phyloP scores from a whole-genome alignment of 2,888 invertebrate genomes.

The Eupelmus urozonus region DNA sequence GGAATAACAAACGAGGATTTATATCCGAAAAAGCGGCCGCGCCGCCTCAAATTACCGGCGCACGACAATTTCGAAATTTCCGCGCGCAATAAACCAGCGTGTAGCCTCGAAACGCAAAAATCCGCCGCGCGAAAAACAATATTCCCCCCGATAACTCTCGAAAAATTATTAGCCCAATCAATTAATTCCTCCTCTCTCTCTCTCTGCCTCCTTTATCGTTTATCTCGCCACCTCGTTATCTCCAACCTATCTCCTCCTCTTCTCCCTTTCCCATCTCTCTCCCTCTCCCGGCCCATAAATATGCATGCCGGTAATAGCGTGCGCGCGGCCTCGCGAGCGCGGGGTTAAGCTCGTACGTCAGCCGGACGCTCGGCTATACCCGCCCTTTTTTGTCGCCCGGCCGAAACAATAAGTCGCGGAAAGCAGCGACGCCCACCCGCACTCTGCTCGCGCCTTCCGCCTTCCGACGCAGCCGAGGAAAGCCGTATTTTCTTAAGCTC shows the following conservation, averaged over 20 bases:
- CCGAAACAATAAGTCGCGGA: slow-evolving; percentile 27
- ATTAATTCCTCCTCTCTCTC: slow-evolving; percentile 42
- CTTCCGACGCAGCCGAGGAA: slow-evolving; percentile 21
- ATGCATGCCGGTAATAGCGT: slow-evolving; percentile 59
- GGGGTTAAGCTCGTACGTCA: slow-evolving; percentile 43
- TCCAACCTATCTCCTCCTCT: slow-evolving; percentile 23
- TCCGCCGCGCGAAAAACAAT: slow-evolving; percentile 27
- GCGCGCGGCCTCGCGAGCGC: not conserved
- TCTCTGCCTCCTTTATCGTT: slow-evolving; percentile 58
- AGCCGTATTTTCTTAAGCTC: too few species aligned
- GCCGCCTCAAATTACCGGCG: too few species aligned
- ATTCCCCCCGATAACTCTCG: slow-evolving; percentile 23
- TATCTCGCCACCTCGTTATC: slow-evolving; percentile 60
- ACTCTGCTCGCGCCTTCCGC: not conserved
- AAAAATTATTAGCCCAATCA: slow-evolving; percentile 45
- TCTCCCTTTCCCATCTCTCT: slow-evolving; percentile 53
- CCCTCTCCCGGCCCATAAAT: slow-evolving; percentile 66
- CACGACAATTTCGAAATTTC: not conserved
- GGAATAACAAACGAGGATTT: too few species aligned
- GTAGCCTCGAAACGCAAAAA: not conserved
- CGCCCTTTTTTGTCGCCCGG: slow-evolving; percentile 53
- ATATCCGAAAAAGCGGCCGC: too few species aligned
- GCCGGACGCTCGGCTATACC: not conserved
- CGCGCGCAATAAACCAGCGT: not conserved
- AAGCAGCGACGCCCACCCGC: slow-evolving; percentile 20